Base-by-base conservation (phyloP, 2,888 invertebrate genomes). In the Caenorhabditis doughertyi region DNA sequence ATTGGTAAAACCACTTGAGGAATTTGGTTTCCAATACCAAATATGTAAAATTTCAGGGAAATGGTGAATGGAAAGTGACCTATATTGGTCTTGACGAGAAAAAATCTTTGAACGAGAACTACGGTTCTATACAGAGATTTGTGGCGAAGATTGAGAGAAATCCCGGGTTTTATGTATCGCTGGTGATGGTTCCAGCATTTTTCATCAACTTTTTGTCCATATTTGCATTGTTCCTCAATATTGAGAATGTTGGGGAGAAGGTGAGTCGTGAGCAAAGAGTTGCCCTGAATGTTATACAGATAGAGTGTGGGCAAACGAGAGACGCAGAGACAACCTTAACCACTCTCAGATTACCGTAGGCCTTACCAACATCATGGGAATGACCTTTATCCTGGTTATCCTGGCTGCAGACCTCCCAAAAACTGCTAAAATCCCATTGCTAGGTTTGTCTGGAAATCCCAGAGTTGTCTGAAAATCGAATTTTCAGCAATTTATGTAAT, bases 321-420 rank as follows among this genome's bases (percentile, higher is more conserved):
- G n/a, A n/a, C n/a, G n/a, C n/a, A n/a, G n/a, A n/a, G n/a, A n/a
- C n/a, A n/a, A n/a, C n/a, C n/a, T n/a, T n/a, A n/a, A n/a, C n/a
- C n/a, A n/a, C n/a, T n/a, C n/a, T 8, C 27, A 76, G 82, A 55
- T 84, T n/a, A 76, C 68, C 1, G 72, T 84, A 11, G 84, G 84
- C 0, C 44, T 84, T 3, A 83, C 84, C 13, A 80, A 79, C 23
- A 79, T 84, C 35, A 84, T 81, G 77, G 64, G 82, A 2, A 84
- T 84, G 73, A 81, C 68, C 11, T 71, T 84, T 42, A 81, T 84
- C 18, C 56, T 84, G 11, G 77, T 70, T 8, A 84, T 84, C 39
- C 51, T 84, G 2, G 72, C 82, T 1, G 79, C 56, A 7, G 79
- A 82, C 35, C 62, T 84, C 2, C 84, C 84, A 0, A 84, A 84